These are phyloP conservation scores for Calyptommatus sinebrachiatus DNA, from an alignment of 2,113 vertebrate genomes.

Conservation along the genomic window DNA sequence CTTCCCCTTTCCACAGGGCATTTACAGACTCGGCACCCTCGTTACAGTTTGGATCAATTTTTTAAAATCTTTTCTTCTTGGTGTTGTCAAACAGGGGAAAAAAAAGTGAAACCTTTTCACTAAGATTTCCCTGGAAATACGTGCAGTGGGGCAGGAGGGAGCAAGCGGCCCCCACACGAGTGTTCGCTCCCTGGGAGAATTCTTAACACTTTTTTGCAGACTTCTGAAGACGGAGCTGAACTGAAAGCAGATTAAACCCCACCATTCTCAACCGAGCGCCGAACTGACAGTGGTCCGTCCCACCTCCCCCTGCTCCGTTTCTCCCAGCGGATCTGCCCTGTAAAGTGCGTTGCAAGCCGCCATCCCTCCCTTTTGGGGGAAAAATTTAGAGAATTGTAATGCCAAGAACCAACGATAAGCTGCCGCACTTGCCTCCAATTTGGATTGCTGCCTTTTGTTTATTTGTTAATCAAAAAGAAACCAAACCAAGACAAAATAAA, in stretches of 20 bases:
- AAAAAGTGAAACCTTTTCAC: constrained; percentile 58
- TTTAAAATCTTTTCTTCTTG: constrained; percentile 40
- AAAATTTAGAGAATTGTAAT: constrained; percentile 68
- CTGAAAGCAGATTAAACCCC: constrained; percentile 67
- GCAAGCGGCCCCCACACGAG: too few relatives aligned
- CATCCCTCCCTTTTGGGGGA: constrained; percentile 28
- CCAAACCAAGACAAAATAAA: constrained; percentile 86
- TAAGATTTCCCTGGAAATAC: constrained; percentile 51
- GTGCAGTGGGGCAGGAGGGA: constrained; percentile 60
- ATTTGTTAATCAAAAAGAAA: constrained; percentile 54
- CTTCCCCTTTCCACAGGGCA: constrained; percentile 74
- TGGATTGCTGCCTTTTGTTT: constrained; percentile 52
- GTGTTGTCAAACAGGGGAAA: constrained; percentile 45
- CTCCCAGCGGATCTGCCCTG: constrained; percentile 51
- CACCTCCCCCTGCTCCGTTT: too few relatives aligned
- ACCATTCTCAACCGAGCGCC: constrained; percentile 76
- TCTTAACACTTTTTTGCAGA: constrained; percentile 71
- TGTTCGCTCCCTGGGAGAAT: constrained; percentile 38
- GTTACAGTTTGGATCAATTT: constrained; percentile 56
- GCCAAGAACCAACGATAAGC: constrained; percentile 60
- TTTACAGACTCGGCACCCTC: constrained; percentile 78
- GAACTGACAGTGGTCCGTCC: constrained; percentile 42
- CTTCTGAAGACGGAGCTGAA: constrained; percentile 71
- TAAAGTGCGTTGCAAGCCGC: constrained; percentile 57
- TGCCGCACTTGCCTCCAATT: constrained; percentile 68